These are phyloP conservation scores for Apocheima hispidaria DNA, from an alignment of 2,888 invertebrate genomes.

Conservation along the genomic window DNA sequence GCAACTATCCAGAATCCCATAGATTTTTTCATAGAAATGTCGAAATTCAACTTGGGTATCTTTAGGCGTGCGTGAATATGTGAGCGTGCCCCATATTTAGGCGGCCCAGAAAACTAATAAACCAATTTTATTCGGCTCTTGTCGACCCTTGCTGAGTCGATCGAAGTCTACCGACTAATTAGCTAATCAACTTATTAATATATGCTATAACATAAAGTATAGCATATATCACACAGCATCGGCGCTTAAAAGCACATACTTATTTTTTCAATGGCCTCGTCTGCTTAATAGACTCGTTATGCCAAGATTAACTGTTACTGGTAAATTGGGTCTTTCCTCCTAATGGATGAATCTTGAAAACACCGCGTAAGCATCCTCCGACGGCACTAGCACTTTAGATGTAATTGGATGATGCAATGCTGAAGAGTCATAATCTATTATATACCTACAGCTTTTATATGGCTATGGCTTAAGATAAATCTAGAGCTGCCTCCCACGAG, in stretches of 20 bases:
- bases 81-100: no score
- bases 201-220: not conserved
- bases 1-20: no score
- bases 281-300: slow-evolving; percentile 57
- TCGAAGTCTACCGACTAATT: no score
- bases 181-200: not conserved
- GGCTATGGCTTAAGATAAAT: slow-evolving; percentile 1
- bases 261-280: slow-evolving; percentile 30
- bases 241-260: slow-evolving; percentile 4
- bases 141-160: no score
- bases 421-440: slow-evolving; percentile 33
- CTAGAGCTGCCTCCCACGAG: no score
- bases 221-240: not conserved
- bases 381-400: slow-evolving; percentile 42
- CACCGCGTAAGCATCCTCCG: slow-evolving; percentile 52
- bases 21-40: no score
- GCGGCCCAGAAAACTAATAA: no score
- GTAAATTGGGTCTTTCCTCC: slow-evolving; percentile 59
- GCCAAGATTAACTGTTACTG: slow-evolving; percentile 60
- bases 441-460: slow-evolving; percentile 25
- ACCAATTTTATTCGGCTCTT: no score
- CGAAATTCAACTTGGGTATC: no score
- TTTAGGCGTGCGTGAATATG: no score
- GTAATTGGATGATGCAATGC: slow-evolving; percentile 59
- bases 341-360: slow-evolving; percentile 62